phyloP scores from a whole-genome alignment of 2,888 invertebrate species.

The Lingula anatina region DNA sequence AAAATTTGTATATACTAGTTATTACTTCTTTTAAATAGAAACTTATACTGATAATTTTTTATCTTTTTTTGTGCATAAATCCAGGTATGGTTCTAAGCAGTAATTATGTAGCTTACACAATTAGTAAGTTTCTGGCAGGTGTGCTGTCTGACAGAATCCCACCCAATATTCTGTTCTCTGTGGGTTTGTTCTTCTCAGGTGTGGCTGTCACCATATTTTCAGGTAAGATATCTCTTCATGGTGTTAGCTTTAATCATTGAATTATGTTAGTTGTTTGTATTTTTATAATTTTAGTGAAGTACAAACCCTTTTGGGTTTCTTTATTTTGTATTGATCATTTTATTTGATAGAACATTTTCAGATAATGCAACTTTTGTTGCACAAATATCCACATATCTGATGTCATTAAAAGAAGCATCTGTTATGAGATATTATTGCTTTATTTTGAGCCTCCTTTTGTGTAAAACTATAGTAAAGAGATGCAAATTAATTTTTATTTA shows the following conservation, averaged over 20 bases:
- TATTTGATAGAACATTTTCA: no score
- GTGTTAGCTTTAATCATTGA: not conserved
- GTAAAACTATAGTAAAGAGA: not conserved
- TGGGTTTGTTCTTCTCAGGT: slow-evolving; percentile 48
- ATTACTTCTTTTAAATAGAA: no score
- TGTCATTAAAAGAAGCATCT: not conserved
- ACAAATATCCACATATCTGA: no score
- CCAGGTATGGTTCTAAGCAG: slow-evolving; percentile 53
- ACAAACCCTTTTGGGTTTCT: no score
- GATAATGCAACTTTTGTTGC: no score
- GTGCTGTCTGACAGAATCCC: slow-evolving; percentile 51
- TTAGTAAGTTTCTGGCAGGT: slow-evolving; percentile 54
- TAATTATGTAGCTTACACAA: slow-evolving; percentile 53
- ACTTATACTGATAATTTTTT: slow-evolving; percentile 3
- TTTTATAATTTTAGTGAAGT: no score
- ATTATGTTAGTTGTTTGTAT: no score
- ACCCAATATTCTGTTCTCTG: slow-evolving; percentile 46
- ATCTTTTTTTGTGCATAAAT: no score
- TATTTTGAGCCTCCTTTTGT: not conserved
- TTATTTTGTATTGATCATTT: no score
- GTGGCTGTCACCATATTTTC: slow-evolving; percentile 47
- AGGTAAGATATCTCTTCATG: slow-evolving; percentile 19
- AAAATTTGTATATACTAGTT: no score
- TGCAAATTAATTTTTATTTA: not conserved
- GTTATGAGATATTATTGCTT: not conserved